phyloP scores from a whole-genome alignment of 2,797 vertebrate genomes.

The Brachymystax lenok region DNA sequence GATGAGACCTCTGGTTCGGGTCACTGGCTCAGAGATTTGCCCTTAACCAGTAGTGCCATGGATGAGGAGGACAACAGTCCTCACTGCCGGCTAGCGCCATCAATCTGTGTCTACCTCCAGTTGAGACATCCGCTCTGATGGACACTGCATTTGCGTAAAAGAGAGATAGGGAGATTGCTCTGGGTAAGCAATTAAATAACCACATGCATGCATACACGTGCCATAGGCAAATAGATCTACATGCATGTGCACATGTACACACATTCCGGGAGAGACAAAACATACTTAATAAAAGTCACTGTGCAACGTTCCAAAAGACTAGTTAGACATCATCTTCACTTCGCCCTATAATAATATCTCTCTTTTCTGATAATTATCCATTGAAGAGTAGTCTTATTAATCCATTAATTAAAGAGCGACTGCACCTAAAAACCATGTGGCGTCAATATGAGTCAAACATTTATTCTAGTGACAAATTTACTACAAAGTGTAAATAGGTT shows the following conservation, averaged over 20 bases:
- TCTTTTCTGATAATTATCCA: neutral
- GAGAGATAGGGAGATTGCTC: neutral
- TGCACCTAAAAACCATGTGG: too few relatives aligned
- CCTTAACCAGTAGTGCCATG: constrained; percentile 50
- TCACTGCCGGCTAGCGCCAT: constrained; percentile 62
- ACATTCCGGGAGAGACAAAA: neutral
- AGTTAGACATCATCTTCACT: neutral
- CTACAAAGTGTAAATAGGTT: too few relatives aligned
- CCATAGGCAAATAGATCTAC: too few relatives aligned
- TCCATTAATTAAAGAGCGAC: neutral
- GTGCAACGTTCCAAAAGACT: neutral
- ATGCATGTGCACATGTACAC: neutral
- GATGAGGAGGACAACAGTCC: constrained; percentile 36
- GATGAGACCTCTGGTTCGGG: constrained; percentile 69
- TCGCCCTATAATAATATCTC: neutral
- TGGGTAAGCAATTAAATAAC: neutral
- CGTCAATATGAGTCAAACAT: too few relatives aligned
- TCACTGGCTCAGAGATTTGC: constrained; percentile 68
- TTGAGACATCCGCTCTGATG: constrained; percentile 76
- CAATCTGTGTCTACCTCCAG: constrained; percentile 78
- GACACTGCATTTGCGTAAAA: constrained; percentile 35
- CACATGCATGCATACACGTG: neutral
- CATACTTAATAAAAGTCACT: neutral
- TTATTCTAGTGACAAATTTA: too few relatives aligned
- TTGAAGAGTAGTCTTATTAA: neutral